Base-by-base conservation (phyloP, 2,797 vertebrate species). In the Manis pentadactyla region DNA sequence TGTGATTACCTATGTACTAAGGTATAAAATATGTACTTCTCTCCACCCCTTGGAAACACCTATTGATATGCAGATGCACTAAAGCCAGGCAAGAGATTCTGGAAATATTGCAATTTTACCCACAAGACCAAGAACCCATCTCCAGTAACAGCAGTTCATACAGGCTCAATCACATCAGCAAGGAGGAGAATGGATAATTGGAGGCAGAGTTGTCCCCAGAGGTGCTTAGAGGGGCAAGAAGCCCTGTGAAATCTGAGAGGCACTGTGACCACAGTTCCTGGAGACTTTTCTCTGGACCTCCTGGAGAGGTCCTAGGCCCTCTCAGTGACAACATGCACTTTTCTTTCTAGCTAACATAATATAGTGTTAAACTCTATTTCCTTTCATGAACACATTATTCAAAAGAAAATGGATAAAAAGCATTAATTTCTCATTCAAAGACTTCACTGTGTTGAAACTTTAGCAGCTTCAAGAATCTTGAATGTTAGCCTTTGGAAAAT, bases 401-500 rank as follows among this genome's bases (percentile, higher is more conserved):
- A 46, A 37, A 66, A 46, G 27, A 21, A 79, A 77, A n/a, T 23
- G 23, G 6, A 19, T 42, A 59, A 51, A 82, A 97, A 84, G 89
- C 57, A 75, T 66, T 55, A 61, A 39, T 68, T 23, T 42, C 37
- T 93, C 25, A 82, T 83, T 91, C 53, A 63, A 87, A 89, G 17
- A 61, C 23, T 84, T 94, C 14, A 25, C 15, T 49, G 2, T 46
- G 11, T 29, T 90, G 51, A 93, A 78, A 81, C 19, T 51, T 27
- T 68, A 77, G 29, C 2, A 75, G 11, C 29, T 78, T 96, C 27
- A 79, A 89, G 29, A 68, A 37, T 42, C 74, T 85, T 82, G 31
- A 85, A 97, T 91, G 66, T 73, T 51, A 87, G 49, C 17, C 29
- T 78, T n/a, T 31, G 42, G 18, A 94, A 89, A 85, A 78, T 81